Evolutionary conservation across 2,888 invertebrate species (phyloP).

Genomic region (Pammene aurita): DNA sequence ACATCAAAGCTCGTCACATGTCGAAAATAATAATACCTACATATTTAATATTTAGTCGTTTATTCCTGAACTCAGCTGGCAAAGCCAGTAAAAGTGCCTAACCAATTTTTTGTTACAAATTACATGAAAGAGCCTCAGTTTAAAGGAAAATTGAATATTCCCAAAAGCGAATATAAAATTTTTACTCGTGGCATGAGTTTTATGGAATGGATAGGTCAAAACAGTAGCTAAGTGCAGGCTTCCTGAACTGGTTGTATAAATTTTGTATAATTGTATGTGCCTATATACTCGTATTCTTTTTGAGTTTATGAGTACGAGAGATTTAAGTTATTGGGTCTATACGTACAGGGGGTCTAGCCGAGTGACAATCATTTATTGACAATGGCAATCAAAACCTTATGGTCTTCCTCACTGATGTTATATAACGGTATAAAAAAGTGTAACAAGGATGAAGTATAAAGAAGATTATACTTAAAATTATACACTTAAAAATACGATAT

Average conservation of each 20-base stretch:
- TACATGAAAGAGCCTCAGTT: not conserved
- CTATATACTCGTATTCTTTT: no score
- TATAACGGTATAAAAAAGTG: no score
- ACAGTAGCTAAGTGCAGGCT: conserved; percentile 3
- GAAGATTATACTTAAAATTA: no score
- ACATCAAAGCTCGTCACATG: not conserved
- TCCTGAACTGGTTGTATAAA: not conserved
- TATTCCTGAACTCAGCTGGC: not conserved
- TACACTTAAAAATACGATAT: no score
- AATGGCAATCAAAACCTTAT: no score
- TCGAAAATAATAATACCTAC: no score
- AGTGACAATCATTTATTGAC: no score
- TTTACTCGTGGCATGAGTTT: not conserved
- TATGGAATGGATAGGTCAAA: not conserved
- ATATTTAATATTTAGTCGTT: not conserved
- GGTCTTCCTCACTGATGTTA: no score
- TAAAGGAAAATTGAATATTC: conserved; percentile 16
- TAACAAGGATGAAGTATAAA: no score
- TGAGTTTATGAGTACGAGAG: no score
- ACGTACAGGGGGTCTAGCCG: no score
- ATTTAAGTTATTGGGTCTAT: no score
- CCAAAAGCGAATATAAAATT: conserved; percentile 1
- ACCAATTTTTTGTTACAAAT: conserved; percentile 3
- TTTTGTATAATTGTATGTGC: not conserved
- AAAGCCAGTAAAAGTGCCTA: not conserved